Base-by-base conservation (phyloP, 2,888 invertebrate genomes). In the Drosophila vallismaia region DNA sequence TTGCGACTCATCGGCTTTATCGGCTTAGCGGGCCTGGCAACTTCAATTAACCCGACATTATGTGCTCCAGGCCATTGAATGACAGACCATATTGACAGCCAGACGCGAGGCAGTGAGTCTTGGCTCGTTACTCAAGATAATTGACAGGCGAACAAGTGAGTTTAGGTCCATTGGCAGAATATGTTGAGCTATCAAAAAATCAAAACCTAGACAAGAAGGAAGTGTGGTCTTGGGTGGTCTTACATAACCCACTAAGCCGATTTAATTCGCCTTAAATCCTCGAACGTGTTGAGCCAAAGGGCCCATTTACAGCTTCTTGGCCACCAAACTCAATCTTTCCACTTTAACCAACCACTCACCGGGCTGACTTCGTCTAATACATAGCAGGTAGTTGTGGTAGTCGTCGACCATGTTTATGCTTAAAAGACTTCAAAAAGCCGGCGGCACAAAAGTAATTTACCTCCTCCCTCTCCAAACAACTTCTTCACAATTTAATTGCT, bases 401-500 rank as follows among this genome's bases (percentile, higher is more conserved):
- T 57, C 56, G 29, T 36, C 63, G 29, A 8, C 50, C 42, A 26
- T 63, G 63, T 57, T 57, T 51, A 51, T 42, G 57, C 29, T 57
- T 26, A 62, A 62, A 60, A 42, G 62, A 48, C 60, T 59, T 49
- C 40, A 59, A 49, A 44, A 33, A 44, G 49, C 57, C 57, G 38
- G 29, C 51, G 57, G 52, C 57, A 57, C 52, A 28, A 24, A 44
- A 44, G 42, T 45, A 38, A 51, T 64, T 28, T 28, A 28, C 40
- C 26, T 29, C 64, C 67, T 52, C 45, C 67, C 53, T 51, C 44
- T 28, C 9, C 45, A 53, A 64, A 64, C 64, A 64, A 64, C 64
- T 52, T 64, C 66, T 66, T 66, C 67, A 54, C 68, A 71, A 70
- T 76, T 80, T 74, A 75, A 84, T 76, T 84, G 85, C 62, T 59